Evolutionary conservation across 2,113 vertebrate genomes (phyloP).

Genomic region (Gasterosteus aculeatus): DNA sequence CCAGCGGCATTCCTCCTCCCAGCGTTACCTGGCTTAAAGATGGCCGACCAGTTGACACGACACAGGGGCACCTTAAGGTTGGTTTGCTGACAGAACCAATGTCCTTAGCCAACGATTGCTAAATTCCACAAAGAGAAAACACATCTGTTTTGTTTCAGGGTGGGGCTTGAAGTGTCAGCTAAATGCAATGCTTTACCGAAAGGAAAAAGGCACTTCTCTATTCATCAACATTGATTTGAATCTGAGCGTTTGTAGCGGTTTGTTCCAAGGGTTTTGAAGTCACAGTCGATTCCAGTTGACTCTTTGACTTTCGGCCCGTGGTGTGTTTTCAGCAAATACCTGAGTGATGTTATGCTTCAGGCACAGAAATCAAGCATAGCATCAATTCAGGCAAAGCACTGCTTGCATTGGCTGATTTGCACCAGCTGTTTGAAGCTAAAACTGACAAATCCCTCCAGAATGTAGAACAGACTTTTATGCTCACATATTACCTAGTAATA

Average conservation of each 20-base stretch:
- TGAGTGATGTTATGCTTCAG: background rate
- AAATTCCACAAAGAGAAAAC: background rate
- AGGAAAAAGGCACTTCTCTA: background rate
- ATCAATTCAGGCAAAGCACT: background rate
- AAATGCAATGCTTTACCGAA: background rate
- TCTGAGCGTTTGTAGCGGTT: background rate
- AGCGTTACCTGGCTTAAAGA: constrained; percentile 95
- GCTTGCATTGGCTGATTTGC: background rate
- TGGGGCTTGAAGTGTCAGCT: background rate
- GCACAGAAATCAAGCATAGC: background rate
- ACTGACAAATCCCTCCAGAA: background rate
- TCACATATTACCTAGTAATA: constrained; percentile 5
- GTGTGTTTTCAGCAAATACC: background rate
- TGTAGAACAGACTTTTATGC: background rate
- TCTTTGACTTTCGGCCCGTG: background rate
- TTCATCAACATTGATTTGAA: background rate
- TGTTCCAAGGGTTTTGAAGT: background rate
- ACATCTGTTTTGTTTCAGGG: background rate
- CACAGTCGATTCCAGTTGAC: background rate
- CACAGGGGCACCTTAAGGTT: constrained; percentile 87
- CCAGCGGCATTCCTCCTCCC: constrained; percentile 90
- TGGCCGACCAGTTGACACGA: constrained; percentile 88
- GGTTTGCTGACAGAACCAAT: background rate
- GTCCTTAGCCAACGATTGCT: background rate
- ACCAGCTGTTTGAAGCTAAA: background rate